Conservation (phyloP, 2,797 vertebrate genomes). For the Onychomys torridus region DNA sequence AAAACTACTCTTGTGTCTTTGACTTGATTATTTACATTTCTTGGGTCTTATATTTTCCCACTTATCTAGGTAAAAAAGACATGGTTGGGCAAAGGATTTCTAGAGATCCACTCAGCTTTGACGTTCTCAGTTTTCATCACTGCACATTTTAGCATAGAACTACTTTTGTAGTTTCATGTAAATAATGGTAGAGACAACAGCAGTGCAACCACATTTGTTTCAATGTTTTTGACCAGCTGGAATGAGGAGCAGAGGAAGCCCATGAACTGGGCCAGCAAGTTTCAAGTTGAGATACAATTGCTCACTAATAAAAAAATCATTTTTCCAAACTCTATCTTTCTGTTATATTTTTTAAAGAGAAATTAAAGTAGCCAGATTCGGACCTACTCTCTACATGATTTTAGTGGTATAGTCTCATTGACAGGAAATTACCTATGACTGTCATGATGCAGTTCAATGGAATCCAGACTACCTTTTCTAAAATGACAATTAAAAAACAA, state of each 20-base stretch:
- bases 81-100: not conserved
- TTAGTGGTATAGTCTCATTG: not conserved
- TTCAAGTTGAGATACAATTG: conserved; percentile 10
- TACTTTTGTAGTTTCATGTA: not conserved
- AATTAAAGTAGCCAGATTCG: not conserved
- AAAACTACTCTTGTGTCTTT: not conserved
- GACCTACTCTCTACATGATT: not conserved
- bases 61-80: not conserved
- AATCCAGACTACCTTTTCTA: not conserved
- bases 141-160: not conserved
- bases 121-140: not conserved
- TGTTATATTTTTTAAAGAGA: not conserved
- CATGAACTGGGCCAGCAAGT: not conserved
- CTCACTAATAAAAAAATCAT: not conserved
- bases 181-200: not conserved
- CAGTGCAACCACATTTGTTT: not conserved
- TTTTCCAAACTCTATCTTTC: not conserved
- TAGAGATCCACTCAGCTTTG: not conserved
- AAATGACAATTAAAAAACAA: not conserved
- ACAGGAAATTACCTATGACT: not conserved
- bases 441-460: not conserved
- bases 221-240: not conserved
- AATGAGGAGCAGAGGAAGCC: not conserved
- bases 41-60: not conserved
- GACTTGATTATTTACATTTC: not conserved